phyloP scores from a whole-genome alignment of 2,888 invertebrate genomes.

The Epistrophe grossulariae region DNA sequence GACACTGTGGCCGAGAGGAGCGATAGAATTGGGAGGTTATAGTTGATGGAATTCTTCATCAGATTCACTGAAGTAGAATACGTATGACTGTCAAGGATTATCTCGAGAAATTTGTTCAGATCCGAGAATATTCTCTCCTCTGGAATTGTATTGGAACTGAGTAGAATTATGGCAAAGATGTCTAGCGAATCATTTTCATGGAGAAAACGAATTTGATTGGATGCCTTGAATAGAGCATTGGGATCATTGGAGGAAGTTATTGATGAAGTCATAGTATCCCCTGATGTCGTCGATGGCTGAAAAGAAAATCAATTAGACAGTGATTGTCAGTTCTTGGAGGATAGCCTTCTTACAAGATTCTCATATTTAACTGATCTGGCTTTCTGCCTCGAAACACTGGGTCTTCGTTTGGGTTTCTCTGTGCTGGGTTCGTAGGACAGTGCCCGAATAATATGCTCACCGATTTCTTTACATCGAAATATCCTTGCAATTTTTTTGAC shows the following conservation, averaged over 20 bases:
- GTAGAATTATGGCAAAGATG: constrained; percentile 82
- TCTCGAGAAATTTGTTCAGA: constrained; percentile 78
- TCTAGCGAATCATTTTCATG: constrained; percentile 78
- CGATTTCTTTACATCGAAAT: constrained; percentile 79
- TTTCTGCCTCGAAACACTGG: constrained; percentile 77
- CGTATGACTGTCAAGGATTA: constrained; percentile 78
- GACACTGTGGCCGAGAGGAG: constrained; percentile 81
- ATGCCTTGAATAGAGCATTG: constrained; percentile 59
- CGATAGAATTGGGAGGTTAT: constrained; percentile 80
- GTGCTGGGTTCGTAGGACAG: constrained; percentile 78
- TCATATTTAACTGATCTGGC: constrained; percentile 48
- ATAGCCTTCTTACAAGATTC: constrained; percentile 42
- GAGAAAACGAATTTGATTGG: constrained; percentile 77
- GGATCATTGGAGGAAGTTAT: constrained; percentile 80
- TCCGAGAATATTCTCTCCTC: constrained; percentile 77
- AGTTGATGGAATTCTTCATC: constrained; percentile 79
- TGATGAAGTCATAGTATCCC: constrained; percentile 80
- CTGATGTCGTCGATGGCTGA: constrained; percentile 79
- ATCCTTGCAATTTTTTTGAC: constrained; percentile 78
- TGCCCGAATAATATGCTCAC: constrained; percentile 81
- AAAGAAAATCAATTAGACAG: constrained; percentile 4
- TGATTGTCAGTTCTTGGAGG: not conserved
- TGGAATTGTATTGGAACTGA: constrained; percentile 79
- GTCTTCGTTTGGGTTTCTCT: constrained; percentile 73
- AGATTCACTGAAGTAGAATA: constrained; percentile 80